Conservation (phyloP, 2,113 vertebrate genomes). For the Oplegnathus fasciatus region DNA sequence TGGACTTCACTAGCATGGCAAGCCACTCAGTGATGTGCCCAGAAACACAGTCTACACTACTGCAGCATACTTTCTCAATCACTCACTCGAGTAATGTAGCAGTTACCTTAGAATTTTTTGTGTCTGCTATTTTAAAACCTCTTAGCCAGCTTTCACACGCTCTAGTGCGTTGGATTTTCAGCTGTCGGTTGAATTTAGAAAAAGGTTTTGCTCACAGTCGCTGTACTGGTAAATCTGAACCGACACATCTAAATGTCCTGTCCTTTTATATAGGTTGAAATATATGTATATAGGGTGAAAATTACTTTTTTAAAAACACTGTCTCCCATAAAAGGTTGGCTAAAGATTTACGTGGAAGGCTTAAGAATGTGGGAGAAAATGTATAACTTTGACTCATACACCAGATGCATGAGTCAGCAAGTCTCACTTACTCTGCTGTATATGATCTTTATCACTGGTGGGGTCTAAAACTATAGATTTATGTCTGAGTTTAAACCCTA, state of each 20-base stretch:
- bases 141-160: not conserved
- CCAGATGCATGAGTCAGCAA: constrained; percentile 55
- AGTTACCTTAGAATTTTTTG: not conserved
- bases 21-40: constrained; percentile 39
- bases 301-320: too few relatives aligned
- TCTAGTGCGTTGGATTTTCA: not conserved
- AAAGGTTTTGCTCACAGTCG: not conserved
- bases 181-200: not conserved
- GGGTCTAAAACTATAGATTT: not conserved
- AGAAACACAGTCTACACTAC: constrained; percentile 18
- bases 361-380: not conserved
- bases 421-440: constrained; percentile 33
- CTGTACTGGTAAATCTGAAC: not conserved
- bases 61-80: not conserved
- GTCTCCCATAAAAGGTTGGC: not conserved
- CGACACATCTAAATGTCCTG: not conserved
- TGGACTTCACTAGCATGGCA: constrained; percentile 43
- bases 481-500: not conserved
- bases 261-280: not conserved
- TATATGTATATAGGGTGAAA: not conserved
- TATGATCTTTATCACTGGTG: not conserved
- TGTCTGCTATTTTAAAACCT: not conserved
- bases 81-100: not conserved
- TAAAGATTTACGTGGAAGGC: constrained; percentile 23
- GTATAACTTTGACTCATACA: constrained; percentile 39